Base-by-base conservation (phyloP, 2,797 vertebrate genomes). In the Adelosebastes latens region DNA sequence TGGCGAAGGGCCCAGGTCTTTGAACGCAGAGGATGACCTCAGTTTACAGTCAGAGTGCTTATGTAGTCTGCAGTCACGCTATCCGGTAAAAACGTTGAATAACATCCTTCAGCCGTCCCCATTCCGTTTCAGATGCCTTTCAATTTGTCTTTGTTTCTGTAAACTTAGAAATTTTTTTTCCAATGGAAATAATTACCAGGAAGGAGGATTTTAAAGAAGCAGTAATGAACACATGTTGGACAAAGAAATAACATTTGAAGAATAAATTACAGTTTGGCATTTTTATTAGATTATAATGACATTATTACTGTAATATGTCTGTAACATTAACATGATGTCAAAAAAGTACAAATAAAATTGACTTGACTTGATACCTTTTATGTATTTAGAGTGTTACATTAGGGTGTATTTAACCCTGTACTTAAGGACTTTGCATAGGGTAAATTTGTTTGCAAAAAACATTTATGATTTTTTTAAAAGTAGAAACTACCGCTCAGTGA, bases 11-110 rank as follows among this genome's bases (percentile, higher is more conserved):
- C 34, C 56, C 81, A 65, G 80, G 3, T 56, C 36, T 61, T 14
- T 68, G 22, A 80, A 82, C 14, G n/a, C 24, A 55, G 39, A 42
- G 52, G 62, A 80, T 60, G 61, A 83, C 74, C 65, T 82, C 46
- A 63, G 55, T 74, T 77, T 77, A 70, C 42, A 79, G 42, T 77
- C 65, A 58, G 32, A 82, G 63, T 65, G 29, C 25, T 64, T 32
- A 66, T 55, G 39, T 16, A n/a, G 31, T 31, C 76, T 49, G 67
- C 63, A 72, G 70, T 87, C 79, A 84, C 63, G 46, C 80, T 29
- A 69, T 42, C n/a, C 4, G 14, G 20, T 62, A 42, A 49, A 71
- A 53, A 61, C 8, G 10, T 0, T 2, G 9, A 62, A 53, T 24
- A 2, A 56, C 46, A 32, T n/a, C 4, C 5, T 55, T 36, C 42